Conservation (phyloP, 2,888 invertebrate species). For the Microchrysa polita region DNA sequence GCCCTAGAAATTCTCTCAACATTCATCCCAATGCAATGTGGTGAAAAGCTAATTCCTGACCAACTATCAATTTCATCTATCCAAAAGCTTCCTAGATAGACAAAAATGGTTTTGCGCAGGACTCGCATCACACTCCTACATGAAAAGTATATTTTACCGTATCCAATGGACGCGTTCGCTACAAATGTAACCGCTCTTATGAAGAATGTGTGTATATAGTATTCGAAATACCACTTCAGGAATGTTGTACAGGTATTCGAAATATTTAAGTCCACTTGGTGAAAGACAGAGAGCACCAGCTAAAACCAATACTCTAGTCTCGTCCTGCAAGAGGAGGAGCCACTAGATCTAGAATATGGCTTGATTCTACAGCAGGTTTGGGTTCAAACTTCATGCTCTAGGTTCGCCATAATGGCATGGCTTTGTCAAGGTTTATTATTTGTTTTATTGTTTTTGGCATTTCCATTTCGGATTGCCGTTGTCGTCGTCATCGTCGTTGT, state of each 20-base stretch:
- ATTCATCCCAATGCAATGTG: slow-evolving; percentile 15
- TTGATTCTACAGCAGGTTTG: too few relatives aligned
- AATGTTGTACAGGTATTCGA: slow-evolving; percentile 45
- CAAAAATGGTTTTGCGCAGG: slow-evolving; percentile 44
- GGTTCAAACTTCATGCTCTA: neutral
- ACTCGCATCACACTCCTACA: slow-evolving; percentile 32
- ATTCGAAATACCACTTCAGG: slow-evolving; percentile 21
- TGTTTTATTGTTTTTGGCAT: slow-evolving; percentile 31
- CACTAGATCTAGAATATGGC: neutral
- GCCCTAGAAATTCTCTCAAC: neutral
- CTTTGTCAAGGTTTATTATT: slow-evolving; percentile 24
- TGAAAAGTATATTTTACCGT: slow-evolving; percentile 4
- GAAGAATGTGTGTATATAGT: slow-evolving; percentile 25
- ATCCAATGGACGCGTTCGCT: slow-evolving; percentile 44
- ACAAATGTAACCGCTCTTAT: slow-evolving; percentile 36
- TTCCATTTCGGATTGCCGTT: slow-evolving; percentile 34
- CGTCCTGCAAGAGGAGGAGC: slow-evolving; percentile 28
- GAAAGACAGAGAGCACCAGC: neutral
- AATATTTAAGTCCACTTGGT: neutral
- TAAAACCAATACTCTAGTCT: too few relatives aligned
- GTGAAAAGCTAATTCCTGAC: slow-evolving; percentile 49
- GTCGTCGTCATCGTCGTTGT: too few relatives aligned
- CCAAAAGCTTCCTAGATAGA: slow-evolving; percentile 42
- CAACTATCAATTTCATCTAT: neutral
- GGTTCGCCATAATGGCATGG: slow-evolving; percentile 21